Base-by-base conservation (phyloP, 2,888 invertebrate genomes). In the Microctonus hyperodae region DNA sequence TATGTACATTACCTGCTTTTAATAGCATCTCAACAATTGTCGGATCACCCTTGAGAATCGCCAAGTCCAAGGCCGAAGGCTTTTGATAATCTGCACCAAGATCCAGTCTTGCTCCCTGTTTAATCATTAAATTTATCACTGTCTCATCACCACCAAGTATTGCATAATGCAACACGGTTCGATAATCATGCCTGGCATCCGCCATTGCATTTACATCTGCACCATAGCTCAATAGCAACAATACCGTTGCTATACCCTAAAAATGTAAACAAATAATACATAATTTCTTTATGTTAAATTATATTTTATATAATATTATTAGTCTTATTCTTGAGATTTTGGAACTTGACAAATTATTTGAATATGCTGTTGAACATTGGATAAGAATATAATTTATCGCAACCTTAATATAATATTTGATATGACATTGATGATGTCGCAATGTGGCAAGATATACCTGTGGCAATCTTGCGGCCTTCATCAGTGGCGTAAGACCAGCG, bases 151-250 rank as follows among this genome's bases (percentile, higher is more conserved):
- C 95, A 65, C 92, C 91, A 56, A 94, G 87, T 0, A 96, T 92
- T 2, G 94, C 96, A 81, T 94, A 96, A 81, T 96, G 96, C 79
- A 97, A 86, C 2, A 95, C 94, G 1, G 95, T 94, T 67, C 96
- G 87, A 80, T 90, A 93, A 79, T 96, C 96, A 79, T 95, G 93
- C 68, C 94, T 87, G n/a, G 91, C 90, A 77, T 94, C 93, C 0
- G 95, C 90, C 86, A 92, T 90, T 3, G 93, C 92, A 83, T 96
- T 96, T 1, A 96, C 91, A 77, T 95, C 91, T 0, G 96, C 96
- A 0, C 95, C 95, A 79, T 91, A 88, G 74, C 90, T 91, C 73
- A 95, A 85, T 37, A 96, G 86, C 11, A 94, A 85, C 64, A 93
- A 85, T 0, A 92, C 92, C 0, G 93, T 89, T 60, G 92, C 90